Conservation (phyloP, 2,113 vertebrate genomes). For the Procavia capensis region DNA sequence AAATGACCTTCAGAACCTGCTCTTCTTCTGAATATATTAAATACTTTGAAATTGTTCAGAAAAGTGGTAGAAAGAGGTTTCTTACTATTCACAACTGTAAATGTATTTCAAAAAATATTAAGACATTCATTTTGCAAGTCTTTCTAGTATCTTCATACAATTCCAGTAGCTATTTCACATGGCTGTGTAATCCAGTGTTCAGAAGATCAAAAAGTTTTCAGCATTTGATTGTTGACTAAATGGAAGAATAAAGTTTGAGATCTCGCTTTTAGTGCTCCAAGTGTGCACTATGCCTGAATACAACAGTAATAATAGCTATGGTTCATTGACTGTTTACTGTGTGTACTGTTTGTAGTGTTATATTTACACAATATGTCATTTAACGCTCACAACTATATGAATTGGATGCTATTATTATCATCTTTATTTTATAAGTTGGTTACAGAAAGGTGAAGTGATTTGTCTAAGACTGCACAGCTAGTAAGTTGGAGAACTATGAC, state of each 20-base stretch:
- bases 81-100: not conserved
- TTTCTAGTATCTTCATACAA: not conserved
- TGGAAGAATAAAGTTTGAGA: not conserved
- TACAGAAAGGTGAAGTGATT: not conserved
- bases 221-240: not conserved
- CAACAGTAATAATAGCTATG: not conserved
- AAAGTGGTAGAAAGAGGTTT: not conserved
- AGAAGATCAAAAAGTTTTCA: not conserved
- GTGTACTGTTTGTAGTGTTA: not conserved
- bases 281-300: not conserved
- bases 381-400: not conserved
- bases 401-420: not conserved
- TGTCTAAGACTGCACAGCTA: not conserved
- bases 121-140: not conserved
- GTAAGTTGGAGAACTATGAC: not conserved
- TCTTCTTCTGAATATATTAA: not conserved
- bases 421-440: not conserved
- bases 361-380: not conserved
- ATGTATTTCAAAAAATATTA: constrained; percentile 6
- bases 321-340: not conserved
- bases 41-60: not conserved
- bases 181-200: not conserved
- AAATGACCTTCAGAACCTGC: not conserved
- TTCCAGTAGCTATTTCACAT: not conserved
- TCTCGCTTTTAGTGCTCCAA: not conserved